Evolutionary conservation across 1,140 invertebrate species (phyloP), one percentile per base, ranked within the genome.

Genomic region (Drosophila subpulchrella): DNA sequence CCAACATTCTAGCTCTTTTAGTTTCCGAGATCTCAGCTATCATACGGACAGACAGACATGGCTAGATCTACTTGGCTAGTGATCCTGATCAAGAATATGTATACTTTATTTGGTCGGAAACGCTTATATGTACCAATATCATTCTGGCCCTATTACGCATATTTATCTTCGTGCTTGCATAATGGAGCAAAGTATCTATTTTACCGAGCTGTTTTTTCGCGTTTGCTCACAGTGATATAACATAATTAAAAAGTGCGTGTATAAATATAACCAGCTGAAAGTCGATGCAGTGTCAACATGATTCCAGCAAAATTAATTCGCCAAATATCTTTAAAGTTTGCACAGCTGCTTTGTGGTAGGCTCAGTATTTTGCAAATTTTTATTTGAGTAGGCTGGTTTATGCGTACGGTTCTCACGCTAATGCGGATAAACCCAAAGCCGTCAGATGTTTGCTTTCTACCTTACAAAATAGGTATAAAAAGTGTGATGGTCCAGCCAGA

Each of bases 391-490:
- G 2, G 30, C 12, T 20, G 5, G 8, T 34, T 10, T 15, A 41
- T 13, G 11, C 47, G 10, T 24, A 34, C 20, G 20, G 20, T 20
- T 20, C 20, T 20, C 20, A 20, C 54, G 39, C 8, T 44, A 17
- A 10, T 30, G 2, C 17, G 38, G 5, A 58, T n/a, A 56, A 34
- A 5, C 38, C n/a, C n/a, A 59, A 3, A 27, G 58, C 17, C 10
- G 27, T 8, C 12, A 15, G 17, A 11, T 51, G 11, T 51, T 51
- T 20, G 1, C 27, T 32, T 48, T 10, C 4, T 13, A n/a, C 20
- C 11, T 30, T 1, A 2, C 48, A 12, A 2, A 6, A 17, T n/a
- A 0, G 46, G 59, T 67, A 67, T 67, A 67, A 67, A 67, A 67
- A 67, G 24, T 13, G 30, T 3, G 4, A 1, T 7, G 4, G 11